Conservation (phyloP, 53 echinoderm and acorn worm species). For the Zoroaster sp. region DNA sequence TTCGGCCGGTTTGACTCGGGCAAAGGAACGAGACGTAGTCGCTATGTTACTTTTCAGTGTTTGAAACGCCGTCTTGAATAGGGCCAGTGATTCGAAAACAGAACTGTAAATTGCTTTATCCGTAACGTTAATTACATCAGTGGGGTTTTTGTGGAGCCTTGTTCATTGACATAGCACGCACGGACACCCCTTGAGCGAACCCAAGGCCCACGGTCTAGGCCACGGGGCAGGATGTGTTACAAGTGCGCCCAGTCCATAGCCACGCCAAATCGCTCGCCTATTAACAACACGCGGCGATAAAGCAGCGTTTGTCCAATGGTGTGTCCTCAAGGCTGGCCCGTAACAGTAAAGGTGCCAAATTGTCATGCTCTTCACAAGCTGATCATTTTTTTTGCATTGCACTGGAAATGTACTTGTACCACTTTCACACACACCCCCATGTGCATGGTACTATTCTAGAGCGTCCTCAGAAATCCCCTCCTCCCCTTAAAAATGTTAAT, state of each 20-base stretch:
- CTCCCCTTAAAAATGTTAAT: not conserved
- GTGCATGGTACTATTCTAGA: not conserved
- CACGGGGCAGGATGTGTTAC: not conserved
- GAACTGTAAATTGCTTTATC: slow-evolving; percentile 61
- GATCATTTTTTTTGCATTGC: not conserved
- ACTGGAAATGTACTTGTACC: not conserved
- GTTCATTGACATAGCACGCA: slow-evolving; percentile 16
- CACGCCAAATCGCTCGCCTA: not conserved
- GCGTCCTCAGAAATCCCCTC: not conserved
- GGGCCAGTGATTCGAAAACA: slow-evolving; percentile 59
- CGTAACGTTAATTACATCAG: slow-evolving; percentile 31
- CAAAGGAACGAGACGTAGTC: not conserved
- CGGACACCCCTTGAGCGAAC: not conserved
- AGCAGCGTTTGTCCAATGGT: slow-evolving; percentile 9
- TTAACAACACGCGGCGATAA: slow-evolving; percentile 31
- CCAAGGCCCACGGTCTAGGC: not conserved
- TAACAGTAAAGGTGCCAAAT: slow-evolving; percentile 13
- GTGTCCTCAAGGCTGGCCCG: slow-evolving; percentile 39
- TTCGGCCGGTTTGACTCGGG: not conserved
- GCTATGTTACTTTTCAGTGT: slow-evolving; percentile 39
- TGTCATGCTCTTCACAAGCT: not conserved
- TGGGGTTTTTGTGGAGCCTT: not conserved
- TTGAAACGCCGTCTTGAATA: slow-evolving; percentile 35
- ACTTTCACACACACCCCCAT: not conserved
- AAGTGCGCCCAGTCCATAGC: not conserved